Evolutionary conservation across 2,888 invertebrate species (phyloP).

Genomic region (Diplazon laetatorius): DNA sequence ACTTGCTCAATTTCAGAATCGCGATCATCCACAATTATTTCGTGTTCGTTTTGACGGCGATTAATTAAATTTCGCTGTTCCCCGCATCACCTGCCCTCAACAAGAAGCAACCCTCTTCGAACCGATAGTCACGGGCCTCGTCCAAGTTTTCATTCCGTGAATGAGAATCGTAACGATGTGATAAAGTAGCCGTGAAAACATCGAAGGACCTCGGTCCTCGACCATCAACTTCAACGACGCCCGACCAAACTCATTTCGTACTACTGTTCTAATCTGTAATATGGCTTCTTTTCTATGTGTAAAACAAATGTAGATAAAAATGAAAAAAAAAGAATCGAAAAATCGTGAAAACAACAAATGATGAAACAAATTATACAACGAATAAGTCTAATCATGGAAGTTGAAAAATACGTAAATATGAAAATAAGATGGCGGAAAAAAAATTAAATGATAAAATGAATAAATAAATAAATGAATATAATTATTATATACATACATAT

Average conservation of each 20-base stretch:
- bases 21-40: not conserved
- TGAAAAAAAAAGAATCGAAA: not conserved
- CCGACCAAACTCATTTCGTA: constrained; percentile 33
- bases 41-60: constrained; percentile 16
- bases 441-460: too few species aligned
- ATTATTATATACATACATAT: too few species aligned
- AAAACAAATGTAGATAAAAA: not conserved
- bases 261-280: constrained; percentile 15
- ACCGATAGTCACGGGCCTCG: not conserved
- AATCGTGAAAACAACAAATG: constrained; percentile 42
- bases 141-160: not conserved
- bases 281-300: not conserved
- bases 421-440: too few species aligned
- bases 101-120: not conserved
- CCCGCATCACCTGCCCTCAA: not conserved
- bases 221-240: constrained; percentile 32
- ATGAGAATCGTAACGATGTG: not conserved
- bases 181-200: not conserved
- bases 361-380: too few species aligned
- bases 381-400: too few species aligned
- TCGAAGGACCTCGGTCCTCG: constrained; percentile 25
- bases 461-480: too few species aligned
- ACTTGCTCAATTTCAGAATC: too few species aligned
- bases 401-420: too few species aligned
- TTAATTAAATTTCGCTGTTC: constrained; percentile 24